These are phyloP conservation scores for Antitype chi DNA, from an alignment of 2,888 invertebrate species.

Conservation along the genomic window DNA sequence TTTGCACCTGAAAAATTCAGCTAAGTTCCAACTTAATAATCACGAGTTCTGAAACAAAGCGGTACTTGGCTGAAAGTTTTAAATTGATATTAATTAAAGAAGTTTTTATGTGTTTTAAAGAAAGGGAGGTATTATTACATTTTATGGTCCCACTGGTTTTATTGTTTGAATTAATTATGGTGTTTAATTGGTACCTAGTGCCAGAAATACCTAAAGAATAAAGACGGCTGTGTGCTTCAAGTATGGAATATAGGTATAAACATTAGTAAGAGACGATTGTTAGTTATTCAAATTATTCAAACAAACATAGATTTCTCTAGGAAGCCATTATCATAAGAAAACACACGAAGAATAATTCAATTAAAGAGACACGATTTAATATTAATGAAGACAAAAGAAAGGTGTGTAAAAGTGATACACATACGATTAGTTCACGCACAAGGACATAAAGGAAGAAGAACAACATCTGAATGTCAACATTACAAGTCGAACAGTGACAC, in stretches of 20 bases:
- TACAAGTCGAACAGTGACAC: not conserved
- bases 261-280: not conserved
- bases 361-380: constrained; percentile 7
- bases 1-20: constrained; percentile 63
- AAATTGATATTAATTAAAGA: constrained; percentile 55
- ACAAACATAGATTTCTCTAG: constrained; percentile 35
- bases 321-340: constrained; percentile 37
- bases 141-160: constrained; percentile 20
- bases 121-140: constrained; percentile 25
- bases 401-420: not conserved
- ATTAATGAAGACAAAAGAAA: constrained; percentile 31
- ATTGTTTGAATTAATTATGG: constrained; percentile 17
- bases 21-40: constrained; percentile 56
- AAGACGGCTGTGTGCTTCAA: not conserved
- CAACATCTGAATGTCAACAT: constrained; percentile 14
- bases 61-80: constrained; percentile 39
- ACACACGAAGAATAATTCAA: constrained; percentile 19
- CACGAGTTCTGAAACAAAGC: constrained; percentile 54
- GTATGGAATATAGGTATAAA: no score
- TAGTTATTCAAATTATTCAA: constrained; percentile 27
- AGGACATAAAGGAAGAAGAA: constrained; percentile 10
- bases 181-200: not conserved
- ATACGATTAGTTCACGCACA: constrained; percentile 34
- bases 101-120: constrained; percentile 47
- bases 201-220: not conserved